Conservation (phyloP, 1,140 invertebrate genomes). For the Archivesica marissinica region DNA sequence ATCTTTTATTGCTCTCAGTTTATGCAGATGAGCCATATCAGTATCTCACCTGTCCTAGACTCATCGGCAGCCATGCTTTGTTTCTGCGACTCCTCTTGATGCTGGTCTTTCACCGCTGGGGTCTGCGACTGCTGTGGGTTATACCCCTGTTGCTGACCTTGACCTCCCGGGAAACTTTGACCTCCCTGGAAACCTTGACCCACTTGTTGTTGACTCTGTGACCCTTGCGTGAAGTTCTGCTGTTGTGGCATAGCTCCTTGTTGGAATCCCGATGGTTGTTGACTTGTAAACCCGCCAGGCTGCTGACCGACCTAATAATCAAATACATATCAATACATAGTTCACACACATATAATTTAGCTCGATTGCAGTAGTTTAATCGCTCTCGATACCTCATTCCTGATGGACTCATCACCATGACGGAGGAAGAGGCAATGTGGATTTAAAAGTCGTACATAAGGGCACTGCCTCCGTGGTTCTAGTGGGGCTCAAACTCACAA, state of each 20-base stretch:
- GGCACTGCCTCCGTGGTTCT: too few relatives aligned
- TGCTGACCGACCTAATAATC: background rate
- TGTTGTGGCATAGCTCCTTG: too few relatives aligned
- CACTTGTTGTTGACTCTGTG: background rate
- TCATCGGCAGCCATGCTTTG: background rate
- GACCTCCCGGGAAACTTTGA: background rate
- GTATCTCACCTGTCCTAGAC: background rate
- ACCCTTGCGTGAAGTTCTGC: slow-evolving; percentile 24
- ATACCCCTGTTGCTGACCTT: background rate
- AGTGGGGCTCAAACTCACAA: too few relatives aligned
- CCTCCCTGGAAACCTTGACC: background rate
- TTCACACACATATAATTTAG: too few relatives aligned
- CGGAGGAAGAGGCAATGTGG: too few relatives aligned
- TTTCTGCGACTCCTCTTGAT: background rate
- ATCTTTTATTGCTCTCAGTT: too few relatives aligned
- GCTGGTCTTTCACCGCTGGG: background rate
- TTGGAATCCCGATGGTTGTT: background rate
- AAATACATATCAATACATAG: too few relatives aligned
- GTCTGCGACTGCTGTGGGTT: background rate
- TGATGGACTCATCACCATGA: too few relatives aligned
- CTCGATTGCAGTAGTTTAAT: too few relatives aligned
- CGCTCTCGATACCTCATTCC: too few relatives aligned
- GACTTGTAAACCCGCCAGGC: background rate
- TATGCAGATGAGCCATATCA: too few relatives aligned
- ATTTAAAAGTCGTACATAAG: too few relatives aligned